Evolutionary conservation across 2,888 invertebrate species (phyloP).

Genomic region (Lepetodrilus schrolli): DNA sequence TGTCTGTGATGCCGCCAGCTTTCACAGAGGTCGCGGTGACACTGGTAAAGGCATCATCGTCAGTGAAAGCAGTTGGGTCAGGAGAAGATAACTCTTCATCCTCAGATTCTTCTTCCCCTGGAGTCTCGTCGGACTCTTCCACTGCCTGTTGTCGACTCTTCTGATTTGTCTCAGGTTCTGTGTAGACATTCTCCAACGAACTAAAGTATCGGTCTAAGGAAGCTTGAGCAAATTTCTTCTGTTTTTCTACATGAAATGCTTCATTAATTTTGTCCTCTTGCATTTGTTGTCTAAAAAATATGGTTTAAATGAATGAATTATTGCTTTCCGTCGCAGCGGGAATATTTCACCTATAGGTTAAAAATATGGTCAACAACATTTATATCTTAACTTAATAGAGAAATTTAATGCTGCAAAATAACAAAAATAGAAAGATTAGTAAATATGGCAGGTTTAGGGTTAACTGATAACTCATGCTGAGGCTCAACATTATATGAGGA

Average conservation of each 20-base stretch:
- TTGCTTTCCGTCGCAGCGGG: too few relatives aligned
- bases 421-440: too few relatives aligned
- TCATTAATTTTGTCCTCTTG: constrained; percentile 47
- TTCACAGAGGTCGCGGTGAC: constrained; percentile 48
- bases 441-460: too few relatives aligned
- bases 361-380: too few relatives aligned
- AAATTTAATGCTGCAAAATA: too few relatives aligned
- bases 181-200: constrained; percentile 54
- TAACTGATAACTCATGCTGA: too few relatives aligned
- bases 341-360: too few relatives aligned
- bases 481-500: too few relatives aligned
- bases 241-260: constrained; percentile 45
- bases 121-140: background rate
- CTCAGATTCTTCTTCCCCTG: constrained; percentile 27
- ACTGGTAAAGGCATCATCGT: background rate
- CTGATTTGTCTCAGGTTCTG: background rate
- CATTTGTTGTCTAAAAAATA: constrained; percentile 50
- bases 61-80: background rate
- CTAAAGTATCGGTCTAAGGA: constrained; percentile 61
- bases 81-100: background rate
- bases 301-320: too few relatives aligned
- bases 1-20: constrained; percentile 63
- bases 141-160: background rate
- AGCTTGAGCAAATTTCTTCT: constrained; percentile 53
- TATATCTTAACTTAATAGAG: too few relatives aligned